Evolutionary conservation across 2,113 vertebrate genomes (phyloP).

Genomic region (Vicugna pacos): DNA sequence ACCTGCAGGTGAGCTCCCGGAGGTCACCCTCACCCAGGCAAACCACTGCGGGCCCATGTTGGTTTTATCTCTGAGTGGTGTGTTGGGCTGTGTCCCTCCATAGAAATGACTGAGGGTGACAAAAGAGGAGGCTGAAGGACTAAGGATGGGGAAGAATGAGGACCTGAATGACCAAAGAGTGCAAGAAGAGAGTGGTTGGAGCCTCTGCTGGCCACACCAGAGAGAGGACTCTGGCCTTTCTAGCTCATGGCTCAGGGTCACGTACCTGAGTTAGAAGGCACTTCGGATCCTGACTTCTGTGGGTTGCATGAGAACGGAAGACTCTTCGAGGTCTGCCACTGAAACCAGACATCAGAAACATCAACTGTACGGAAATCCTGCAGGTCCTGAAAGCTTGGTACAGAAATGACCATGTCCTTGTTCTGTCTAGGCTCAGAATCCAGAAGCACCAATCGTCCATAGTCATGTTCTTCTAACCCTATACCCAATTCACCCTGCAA

Average conservation of each 20-base stretch:
- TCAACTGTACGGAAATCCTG: not conserved
- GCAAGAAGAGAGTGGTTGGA: not conserved
- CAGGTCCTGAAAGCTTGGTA: not conserved
- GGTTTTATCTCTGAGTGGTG: not conserved
- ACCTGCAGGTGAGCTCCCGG: not conserved
- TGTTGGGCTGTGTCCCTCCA: not conserved
- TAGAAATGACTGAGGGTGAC: not conserved
- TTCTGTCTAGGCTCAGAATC: not conserved
- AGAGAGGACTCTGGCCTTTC: not conserved
- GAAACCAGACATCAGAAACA: constrained; percentile 46
- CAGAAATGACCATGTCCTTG: not conserved
- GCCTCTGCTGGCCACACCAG: not conserved
- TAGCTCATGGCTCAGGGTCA: not conserved
- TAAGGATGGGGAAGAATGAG: not conserved
- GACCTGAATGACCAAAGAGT: not conserved
- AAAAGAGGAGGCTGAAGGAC: not conserved
- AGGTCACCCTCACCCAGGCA: not conserved
- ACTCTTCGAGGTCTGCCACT: constrained; percentile 66
- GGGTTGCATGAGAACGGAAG: constrained; percentile 75
- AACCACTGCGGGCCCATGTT: not conserved
- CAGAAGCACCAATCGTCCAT: not conserved
- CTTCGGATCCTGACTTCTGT: accelerated
- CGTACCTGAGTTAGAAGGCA: constrained; percentile 85
- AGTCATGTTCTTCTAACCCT: not conserved
- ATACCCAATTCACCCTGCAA: not conserved